Evolutionary conservation across 2,113 vertebrate species (phyloP), one percentile per base, ranked within the genome.

Genomic region (Sterrhoptilus dennistouni): DNA sequence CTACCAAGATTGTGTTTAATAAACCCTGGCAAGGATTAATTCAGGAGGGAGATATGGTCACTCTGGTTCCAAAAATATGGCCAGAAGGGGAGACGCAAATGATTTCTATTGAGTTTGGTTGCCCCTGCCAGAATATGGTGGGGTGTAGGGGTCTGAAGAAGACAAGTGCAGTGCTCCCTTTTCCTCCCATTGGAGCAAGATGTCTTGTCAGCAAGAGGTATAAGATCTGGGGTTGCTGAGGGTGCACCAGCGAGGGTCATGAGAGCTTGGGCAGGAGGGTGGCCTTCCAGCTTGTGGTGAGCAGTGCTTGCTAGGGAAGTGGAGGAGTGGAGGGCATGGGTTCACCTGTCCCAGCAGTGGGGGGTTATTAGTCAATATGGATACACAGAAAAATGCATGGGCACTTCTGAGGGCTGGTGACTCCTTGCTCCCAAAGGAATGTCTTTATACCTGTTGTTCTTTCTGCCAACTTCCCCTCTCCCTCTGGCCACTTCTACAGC

Each of bases 281-380:
- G 40, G n/a, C 31, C 40, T 83, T 61, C 54, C n/a, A 69, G 31
- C 16, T 31, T 6, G 2, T 20, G n/a, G 25, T 0, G 0, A 70
- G 22, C 38, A 63, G 28, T 1, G 0, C 28, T 78, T 69, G 16
- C 60, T 4, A 7, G 50, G 24, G 25, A 57, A 31, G 31, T 2
- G 6, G 36, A 15, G 12, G 53, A 49, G 14, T 2, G 5, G 11
- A 5, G 3, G 8, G 60, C 1, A 0, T 36, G 59, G 22, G 11
- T 71, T 71, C 2, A 5, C 10, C 14, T 52, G 29, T 72, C 28
- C 9, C 14, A 59, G 47, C 33, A 52, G 21, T 29, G 18, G 13
- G 4, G 22, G 38, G 8, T 52, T 21, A 13, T 76, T 66, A 31
- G 6, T 85, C 21, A 35, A 7, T 65, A 22, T n/a, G 17, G 25